Evolutionary conservation across 2,113 vertebrate genomes (phyloP), one percentile per base, ranked within the genome.

Genomic region (Phoenicopterus ruber): DNA sequence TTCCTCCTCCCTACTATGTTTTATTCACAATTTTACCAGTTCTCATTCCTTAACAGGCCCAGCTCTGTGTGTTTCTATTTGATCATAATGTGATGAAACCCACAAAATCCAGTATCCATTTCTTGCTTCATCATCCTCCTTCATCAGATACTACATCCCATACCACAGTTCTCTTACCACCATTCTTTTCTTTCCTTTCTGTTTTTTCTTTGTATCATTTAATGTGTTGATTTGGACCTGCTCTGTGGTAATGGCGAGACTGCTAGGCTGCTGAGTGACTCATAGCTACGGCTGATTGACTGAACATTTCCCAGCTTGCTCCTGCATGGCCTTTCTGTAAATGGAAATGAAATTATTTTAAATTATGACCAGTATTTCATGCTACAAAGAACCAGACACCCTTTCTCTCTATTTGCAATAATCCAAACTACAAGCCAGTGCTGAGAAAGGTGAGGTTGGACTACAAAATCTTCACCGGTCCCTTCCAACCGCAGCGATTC

Each of bases 301-400:
- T 72, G 59, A 82, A 65, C 14, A 62, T 65, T 89, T 94, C 82
- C 65, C 22, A 74, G 44, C 29, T 78, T 72, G 38, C 12, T 83
- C 66, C 59, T 86, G 21, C 25, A 29, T 54, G 80, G 82, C 42
- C 19, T 61, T 82, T 92, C 70, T 83, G 80, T 73, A 72, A 70
- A 52, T 52, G 44, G 34, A 93, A 95, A 94, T 84, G 4, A 70
- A 87, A 96, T 93, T 69, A 91, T 93, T 63, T 88, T 88, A 77
- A 86, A 90, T 94, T 88, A 74, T 66, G 55, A 44, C 25, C 71
- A 74, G 5, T 40, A 65, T 79, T 86, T 87, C 66, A 66, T 85
- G 62, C 28, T 78, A 69, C 13, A 66, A 87, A 52, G 29, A 36
- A 79, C 20, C 20, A 90, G 55, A 40, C 58, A 55, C 10, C 17